These are phyloP conservation scores for Eueides isabella DNA, from an alignment of 1,140 invertebrate species.

Conservation along the genomic window DNA sequence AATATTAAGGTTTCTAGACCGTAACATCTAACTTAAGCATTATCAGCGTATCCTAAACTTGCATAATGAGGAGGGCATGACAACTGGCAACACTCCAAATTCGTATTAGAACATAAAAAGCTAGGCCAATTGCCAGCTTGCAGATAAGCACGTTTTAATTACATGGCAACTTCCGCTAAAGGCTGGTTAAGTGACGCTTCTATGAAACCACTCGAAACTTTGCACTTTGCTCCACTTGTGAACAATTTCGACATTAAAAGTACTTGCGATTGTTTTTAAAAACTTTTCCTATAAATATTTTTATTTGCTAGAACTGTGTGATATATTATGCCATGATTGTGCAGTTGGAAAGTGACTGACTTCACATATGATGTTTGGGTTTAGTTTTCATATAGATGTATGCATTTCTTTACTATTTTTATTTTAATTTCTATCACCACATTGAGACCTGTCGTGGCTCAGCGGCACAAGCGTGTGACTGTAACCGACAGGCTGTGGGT, in stretches of 20 bases:
- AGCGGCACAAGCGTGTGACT: no score
- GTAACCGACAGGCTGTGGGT: no score
- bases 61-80: slow-evolving; percentile 37
- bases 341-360: background rate
- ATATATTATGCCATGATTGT: background rate
- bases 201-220: slow-evolving; percentile 30
- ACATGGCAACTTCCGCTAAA: slow-evolving; percentile 29
- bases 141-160: slow-evolving; percentile 35
- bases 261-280: slow-evolving; percentile 2
- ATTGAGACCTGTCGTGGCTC: no score
- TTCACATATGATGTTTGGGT: background rate
- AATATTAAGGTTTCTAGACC: background rate
- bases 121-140: slow-evolving; percentile 37
- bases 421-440: no score
- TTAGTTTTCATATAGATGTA: background rate
- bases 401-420: no score
- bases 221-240: slow-evolving; percentile 21
- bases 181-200: slow-evolving; percentile 30
- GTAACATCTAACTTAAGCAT: slow-evolving; percentile 20
- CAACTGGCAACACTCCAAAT: slow-evolving; percentile 44
- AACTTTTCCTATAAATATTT: slow-evolving; percentile 1
- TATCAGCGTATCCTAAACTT: slow-evolving; percentile 36
- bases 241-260: slow-evolving; percentile 11
- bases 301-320: background rate
- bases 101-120: slow-evolving; percentile 43